A percentile compares a stretch with the other conserved stretches of the same genome.
These are phyloP conservation scores for mouse (Mus musculus) DNA, from an alignment of 2,113 vertebrate species.

Conservation along the genomic window GRCm39 chr1:168106501-168107000, in stretches of 20 bases:
- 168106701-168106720: not conserved
- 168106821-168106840: not conserved
- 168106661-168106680: not conserved
- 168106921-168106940: not conserved
- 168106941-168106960: not conserved
- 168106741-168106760: fast-evolving
- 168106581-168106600: not conserved
- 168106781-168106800: not conserved
- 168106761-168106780: not conserved
- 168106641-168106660: not conserved
- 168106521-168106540: not conserved
- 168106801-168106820: not conserved
- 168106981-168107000: no score
- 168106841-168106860: not conserved
- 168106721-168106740: not conserved
- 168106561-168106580: not conserved
- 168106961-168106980: not conserved
- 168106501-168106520: not conserved
- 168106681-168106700: not conserved
- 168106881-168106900: not conserved
- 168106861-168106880: not conserved
- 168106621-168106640: fast-evolving
- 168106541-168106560: not conserved
- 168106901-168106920: not conserved
- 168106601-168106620: fast-evolving